phyloP scores from a whole-genome alignment of 1,140 invertebrate species.

The Aphelinus atriplicis region DNA sequence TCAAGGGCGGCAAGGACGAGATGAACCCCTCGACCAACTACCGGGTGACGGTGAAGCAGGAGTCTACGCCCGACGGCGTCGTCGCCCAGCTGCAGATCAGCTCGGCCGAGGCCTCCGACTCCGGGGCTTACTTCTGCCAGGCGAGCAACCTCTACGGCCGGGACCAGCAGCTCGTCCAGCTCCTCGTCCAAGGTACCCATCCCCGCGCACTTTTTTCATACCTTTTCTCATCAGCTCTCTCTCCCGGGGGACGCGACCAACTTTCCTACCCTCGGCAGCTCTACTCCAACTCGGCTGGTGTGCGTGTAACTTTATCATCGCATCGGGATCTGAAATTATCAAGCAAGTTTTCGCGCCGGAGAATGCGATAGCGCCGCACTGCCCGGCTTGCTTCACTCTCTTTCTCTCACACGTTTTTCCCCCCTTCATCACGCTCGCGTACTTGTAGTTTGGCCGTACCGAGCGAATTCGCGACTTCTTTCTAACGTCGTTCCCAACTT shows the following conservation, averaged over 20 bases:
- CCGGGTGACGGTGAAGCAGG: slow-evolving; percentile 75
- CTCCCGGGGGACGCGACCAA: neutral
- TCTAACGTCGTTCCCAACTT: too few species aligned
- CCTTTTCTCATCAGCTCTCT: neutral
- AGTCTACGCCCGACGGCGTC: slow-evolving; percentile 74
- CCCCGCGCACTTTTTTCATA: neutral
- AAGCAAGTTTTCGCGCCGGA: neutral
- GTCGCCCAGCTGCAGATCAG: slow-evolving; percentile 79
- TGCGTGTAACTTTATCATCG: neutral
- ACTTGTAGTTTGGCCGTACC: too few species aligned
- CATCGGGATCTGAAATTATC: slow-evolving; percentile 1
- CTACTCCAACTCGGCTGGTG: neutral
- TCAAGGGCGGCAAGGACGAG: slow-evolving; percentile 74
- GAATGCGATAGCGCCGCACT: neutral
- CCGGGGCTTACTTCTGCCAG: slow-evolving; percentile 84
- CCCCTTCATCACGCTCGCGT: too few species aligned
- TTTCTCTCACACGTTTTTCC: too few species aligned
- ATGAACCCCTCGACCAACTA: slow-evolving; percentile 77
- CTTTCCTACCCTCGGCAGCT: slow-evolving; percentile 1
- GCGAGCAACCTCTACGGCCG: slow-evolving; percentile 84
- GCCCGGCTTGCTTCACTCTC: too few species aligned
- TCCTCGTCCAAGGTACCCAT: slow-evolving; percentile 78
- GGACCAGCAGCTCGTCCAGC: slow-evolving; percentile 82
- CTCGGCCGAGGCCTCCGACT: slow-evolving; percentile 77
- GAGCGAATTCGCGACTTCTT: too few species aligned